phyloP scores from a whole-genome alignment of 1,140 invertebrate genomes.

The Drosophila takahashii region DNA sequence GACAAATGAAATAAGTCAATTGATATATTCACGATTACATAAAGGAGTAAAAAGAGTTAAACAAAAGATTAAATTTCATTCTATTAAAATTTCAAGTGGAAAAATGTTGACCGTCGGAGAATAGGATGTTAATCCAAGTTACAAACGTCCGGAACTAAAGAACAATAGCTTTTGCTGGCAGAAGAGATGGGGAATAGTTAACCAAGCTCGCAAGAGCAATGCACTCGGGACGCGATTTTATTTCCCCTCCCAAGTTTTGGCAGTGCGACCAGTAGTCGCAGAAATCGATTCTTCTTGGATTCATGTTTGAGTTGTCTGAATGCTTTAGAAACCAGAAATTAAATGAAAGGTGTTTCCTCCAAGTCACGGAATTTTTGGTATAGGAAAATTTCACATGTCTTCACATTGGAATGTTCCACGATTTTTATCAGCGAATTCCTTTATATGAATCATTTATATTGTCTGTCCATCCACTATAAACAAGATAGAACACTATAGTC shows the following conservation, averaged over 20 bases:
- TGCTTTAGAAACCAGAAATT: constrained; percentile 18
- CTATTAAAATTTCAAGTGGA: constrained; percentile 31
- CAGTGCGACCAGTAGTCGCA: constrained; percentile 21
- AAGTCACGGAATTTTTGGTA: constrained; percentile 49
- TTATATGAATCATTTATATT: background rate
- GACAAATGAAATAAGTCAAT: background rate
- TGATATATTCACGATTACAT: background rate
- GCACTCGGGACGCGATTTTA: constrained; percentile 20
- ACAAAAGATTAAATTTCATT: constrained; percentile 44
- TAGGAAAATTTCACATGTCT: constrained; percentile 11
- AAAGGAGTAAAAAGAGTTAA: background rate
- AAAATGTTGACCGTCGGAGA: background rate
- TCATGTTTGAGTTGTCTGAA: constrained; percentile 24
- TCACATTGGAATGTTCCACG: constrained; percentile 27
- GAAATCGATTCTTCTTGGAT: constrained; percentile 16
- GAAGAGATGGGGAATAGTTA: background rate
- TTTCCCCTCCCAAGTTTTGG: constrained; percentile 18
- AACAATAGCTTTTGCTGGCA: constrained; percentile 47
- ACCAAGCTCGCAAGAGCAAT: constrained; percentile 28
- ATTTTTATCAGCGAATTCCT: constrained; percentile 3
- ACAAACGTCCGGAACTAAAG: constrained; percentile 16
- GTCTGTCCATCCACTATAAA: background rate
- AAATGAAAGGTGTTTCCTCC: constrained; percentile 35
- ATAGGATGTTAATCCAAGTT: constrained; percentile 12
- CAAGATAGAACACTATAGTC: no score